phyloP scores from a whole-genome alignment of 1,140 invertebrate genomes.

The Hypsibius dujardini region DNA sequence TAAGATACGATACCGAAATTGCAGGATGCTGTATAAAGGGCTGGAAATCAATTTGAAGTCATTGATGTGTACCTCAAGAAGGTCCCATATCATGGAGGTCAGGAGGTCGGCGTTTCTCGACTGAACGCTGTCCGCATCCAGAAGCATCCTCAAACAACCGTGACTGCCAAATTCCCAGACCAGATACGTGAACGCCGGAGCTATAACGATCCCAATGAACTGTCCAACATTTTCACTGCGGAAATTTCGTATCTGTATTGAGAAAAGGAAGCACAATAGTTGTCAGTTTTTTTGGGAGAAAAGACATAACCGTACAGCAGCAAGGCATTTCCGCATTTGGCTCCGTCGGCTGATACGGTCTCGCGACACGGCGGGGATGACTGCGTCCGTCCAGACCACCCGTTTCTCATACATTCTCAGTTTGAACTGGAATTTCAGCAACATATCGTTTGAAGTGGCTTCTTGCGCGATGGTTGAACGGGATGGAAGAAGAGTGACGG shows the following conservation, averaged over 20 bases:
- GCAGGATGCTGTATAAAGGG: not conserved
- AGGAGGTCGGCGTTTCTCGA: not conserved
- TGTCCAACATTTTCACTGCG: not conserved
- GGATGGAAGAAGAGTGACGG: not conserved
- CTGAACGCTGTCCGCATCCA: not conserved
- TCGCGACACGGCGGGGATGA: not conserved
- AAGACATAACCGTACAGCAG: not conserved
- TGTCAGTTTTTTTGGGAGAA: not conserved
- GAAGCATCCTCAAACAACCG: not conserved
- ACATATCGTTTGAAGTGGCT: not conserved
- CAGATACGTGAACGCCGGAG: not conserved
- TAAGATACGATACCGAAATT: not conserved
- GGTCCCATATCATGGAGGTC: not conserved
- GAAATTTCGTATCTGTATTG: not conserved
- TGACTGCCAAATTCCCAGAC: slow-evolving; percentile 5
- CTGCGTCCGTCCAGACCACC: slow-evolving; percentile 2
- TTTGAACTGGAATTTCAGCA: not conserved
- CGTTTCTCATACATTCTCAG: not conserved
- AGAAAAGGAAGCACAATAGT: not conserved
- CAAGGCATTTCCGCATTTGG: not conserved
- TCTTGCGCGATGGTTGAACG: not conserved
- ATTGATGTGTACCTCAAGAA: slow-evolving; percentile 2
- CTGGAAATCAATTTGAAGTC: not conserved
- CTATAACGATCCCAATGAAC: not conserved
- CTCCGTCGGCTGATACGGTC: not conserved